These are phyloP conservation scores for Elephas maximus DNA, from an alignment of 2,113 vertebrate species.

Conservation along the genomic window DNA sequence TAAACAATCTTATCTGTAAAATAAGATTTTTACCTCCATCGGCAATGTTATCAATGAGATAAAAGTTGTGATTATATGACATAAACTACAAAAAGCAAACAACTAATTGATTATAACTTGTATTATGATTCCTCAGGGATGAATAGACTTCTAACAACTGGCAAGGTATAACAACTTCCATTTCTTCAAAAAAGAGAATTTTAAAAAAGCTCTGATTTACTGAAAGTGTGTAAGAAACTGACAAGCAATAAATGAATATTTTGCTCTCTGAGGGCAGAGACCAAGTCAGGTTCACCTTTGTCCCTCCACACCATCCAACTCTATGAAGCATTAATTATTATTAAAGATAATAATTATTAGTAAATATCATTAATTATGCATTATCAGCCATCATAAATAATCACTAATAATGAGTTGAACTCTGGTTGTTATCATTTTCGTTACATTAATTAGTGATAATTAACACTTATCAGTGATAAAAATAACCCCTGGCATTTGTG, in stretches of 20 bases:
- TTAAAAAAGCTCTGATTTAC: slow-evolving; percentile 10
- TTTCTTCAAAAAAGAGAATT: background rate
- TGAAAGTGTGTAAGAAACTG: background rate
- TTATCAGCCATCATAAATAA: slow-evolving; percentile 1
- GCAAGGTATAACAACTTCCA: background rate
- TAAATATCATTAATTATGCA: slow-evolving; percentile 29
- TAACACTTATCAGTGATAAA: background rate
- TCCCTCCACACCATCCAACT: background rate
- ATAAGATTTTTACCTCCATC: slow-evolving; percentile 1
- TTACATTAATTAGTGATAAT: slow-evolving; percentile 51
- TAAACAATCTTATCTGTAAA: background rate
- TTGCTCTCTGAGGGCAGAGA: background rate
- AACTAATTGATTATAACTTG: background rate
- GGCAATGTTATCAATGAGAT: background rate
- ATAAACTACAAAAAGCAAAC: slow-evolving; percentile 31
- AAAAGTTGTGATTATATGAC: background rate
- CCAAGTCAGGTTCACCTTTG: background rate
- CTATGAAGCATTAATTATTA: background rate
- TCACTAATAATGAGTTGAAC: slow-evolving; percentile 3
- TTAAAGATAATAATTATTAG: slow-evolving; percentile 8
- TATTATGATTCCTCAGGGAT: background rate
- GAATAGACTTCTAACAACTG: background rate
- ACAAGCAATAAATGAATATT: background rate
- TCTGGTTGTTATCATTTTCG: slow-evolving; percentile 42
- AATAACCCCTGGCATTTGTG: slow-evolving; percentile 3